These are phyloP conservation scores for Lycodopsis pacificus DNA, from an alignment of 2,797 vertebrate species.

Conservation along the genomic window DNA sequence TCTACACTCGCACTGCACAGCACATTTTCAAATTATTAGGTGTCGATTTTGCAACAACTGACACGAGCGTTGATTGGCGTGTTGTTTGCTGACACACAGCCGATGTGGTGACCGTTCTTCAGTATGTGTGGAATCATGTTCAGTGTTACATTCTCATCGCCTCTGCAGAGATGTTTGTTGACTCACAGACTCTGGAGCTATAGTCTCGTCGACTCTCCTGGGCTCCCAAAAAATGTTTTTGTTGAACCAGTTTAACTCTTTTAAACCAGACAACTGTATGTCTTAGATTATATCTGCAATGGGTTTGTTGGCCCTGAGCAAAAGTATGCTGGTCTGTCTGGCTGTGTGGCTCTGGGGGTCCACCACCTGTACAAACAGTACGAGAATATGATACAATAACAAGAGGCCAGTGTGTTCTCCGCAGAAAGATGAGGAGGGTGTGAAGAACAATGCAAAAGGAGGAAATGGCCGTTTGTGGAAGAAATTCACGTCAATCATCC, in stretches of 20 bases:
- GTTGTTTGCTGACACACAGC: constrained; percentile 12
- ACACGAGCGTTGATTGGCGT: neutral
- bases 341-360: constrained; percentile 40
- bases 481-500: neutral
- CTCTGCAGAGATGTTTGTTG: neutral
- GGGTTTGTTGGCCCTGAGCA: constrained; percentile 33
- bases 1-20: neutral
- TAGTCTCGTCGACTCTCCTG: neutral
- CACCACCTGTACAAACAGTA: constrained; percentile 70
- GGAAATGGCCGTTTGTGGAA: neutral
- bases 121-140: neutral
- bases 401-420: constrained; percentile 16
- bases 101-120: neutral
- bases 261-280: constrained; percentile 5
- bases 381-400: constrained; percentile 47
- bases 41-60: neutral
- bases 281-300: constrained; percentile 8
- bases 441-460: constrained; percentile 1
- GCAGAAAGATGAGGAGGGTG: neutral
- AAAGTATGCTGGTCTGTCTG: constrained; percentile 32
- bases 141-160: neutral
- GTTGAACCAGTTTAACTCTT: neutral
- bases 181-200: neutral
- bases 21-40: neutral
- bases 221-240: neutral